Evolutionary conservation across 2,888 invertebrate species (phyloP).

Genomic region (Parasteatoda lunata): DNA sequence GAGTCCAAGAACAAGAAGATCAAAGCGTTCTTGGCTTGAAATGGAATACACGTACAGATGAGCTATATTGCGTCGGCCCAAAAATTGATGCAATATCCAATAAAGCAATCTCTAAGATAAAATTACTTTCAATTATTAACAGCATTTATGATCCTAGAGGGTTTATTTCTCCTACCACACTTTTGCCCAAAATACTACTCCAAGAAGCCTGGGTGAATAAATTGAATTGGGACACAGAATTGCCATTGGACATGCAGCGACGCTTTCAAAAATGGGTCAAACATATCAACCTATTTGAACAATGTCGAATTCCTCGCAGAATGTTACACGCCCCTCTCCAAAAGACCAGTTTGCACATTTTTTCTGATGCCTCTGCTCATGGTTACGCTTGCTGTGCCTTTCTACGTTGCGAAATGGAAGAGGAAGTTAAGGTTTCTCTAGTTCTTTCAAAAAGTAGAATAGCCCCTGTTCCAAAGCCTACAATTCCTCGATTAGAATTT

Average conservation of each 20-base stretch:
- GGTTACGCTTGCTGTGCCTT: too few species aligned
- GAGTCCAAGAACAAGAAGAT: too few species aligned
- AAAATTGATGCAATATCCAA: neutral
- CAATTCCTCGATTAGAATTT: too few species aligned
- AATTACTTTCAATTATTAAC: neutral
- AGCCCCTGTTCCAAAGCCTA: too few species aligned
- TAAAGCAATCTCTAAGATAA: neutral
- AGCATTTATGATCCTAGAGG: neutral
- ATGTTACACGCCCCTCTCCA: neutral
- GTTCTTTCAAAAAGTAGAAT: too few species aligned
- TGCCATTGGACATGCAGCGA: too few species aligned
- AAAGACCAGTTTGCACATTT: neutral
- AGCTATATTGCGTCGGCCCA: neutral
- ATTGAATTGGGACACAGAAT: slow-evolving; percentile 2
- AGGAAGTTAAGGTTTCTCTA: neutral
- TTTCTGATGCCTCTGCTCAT: too few species aligned
- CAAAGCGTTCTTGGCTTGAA: too few species aligned
- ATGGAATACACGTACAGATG: neutral
- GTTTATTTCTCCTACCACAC: neutral
- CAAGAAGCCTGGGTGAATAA: neutral
- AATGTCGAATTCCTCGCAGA: slow-evolving; percentile 4
- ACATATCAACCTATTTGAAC: too few species aligned
- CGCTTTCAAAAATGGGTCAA: too few species aligned
- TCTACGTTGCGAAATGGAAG: neutral
- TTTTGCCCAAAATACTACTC: neutral